A percentile compares a stretch with the other conserved stretches of the same genome.
These are phyloP conservation scores for Synanthedon tipuliformis DNA, from an alignment of 2,888 invertebrate species.

Conservation along the genomic window DNA sequence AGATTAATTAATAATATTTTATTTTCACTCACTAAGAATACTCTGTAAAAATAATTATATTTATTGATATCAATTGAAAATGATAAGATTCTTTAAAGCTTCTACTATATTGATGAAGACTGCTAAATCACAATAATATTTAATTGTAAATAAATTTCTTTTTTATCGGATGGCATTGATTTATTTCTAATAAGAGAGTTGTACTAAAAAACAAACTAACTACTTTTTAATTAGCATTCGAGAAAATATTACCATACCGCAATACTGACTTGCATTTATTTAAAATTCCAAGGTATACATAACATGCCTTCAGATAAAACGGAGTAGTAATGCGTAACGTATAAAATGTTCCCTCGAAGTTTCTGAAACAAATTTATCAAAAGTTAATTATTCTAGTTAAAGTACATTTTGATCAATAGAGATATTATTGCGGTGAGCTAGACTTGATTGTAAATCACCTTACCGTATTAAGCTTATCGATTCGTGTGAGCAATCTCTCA, in stretches of 20 bases:
- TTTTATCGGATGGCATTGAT: background rate
- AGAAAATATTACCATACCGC: no score
- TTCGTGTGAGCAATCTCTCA: constrained; percentile 73
- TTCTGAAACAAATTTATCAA: constrained; percentile 41
- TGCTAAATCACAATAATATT: background rate
- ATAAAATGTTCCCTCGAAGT: constrained; percentile 78
- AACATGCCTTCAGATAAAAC: constrained; percentile 90
- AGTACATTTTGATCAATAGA: background rate
- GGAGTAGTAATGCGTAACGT: constrained; percentile 91
- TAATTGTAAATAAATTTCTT: background rate
- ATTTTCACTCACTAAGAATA: background rate
- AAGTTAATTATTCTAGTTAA: background rate
- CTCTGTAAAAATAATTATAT: background rate
- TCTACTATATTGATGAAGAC: background rate
- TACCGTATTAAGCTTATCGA: constrained; percentile 40
- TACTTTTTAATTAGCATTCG: no score
- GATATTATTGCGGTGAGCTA: no score
- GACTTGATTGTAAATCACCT: constrained; percentile 6
- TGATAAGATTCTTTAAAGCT: background rate
- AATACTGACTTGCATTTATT: constrained; percentile 28
- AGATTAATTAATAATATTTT: background rate
- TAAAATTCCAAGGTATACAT: constrained; percentile 95
- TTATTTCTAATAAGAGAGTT: background rate
- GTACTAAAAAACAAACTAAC: no score
- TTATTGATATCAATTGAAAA: background rate